Base-by-base conservation (phyloP, 2,797 vertebrate genomes). In the Linurgus olivaceus region DNA sequence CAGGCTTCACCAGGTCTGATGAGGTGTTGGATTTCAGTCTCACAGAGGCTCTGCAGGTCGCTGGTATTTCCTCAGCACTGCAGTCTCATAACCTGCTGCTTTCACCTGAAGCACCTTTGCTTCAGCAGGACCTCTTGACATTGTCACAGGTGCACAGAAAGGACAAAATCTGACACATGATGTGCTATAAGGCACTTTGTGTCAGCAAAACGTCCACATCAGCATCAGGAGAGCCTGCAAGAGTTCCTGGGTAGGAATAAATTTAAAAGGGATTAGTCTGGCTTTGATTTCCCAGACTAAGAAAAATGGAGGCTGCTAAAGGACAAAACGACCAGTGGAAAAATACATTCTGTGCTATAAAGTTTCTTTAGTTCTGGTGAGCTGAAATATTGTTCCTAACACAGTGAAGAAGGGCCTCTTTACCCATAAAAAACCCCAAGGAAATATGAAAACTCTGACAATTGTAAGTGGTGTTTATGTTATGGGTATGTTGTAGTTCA, bases 41-140 rank as follows among this genome's bases (percentile, higher is more conserved):
- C 44, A 5, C 28, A 21, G 44, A 10, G 35, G 35, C 55, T 66
- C 13, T 44, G 44, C 6, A n/a, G 0, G 0, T 63, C 28, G 3
- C 3, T 0, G 28, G 0, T 26, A 2, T 63, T 74, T 59, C 48
- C 42, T 50, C 50, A 9, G 16, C 0, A 0, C 7, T 51, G 72
- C 15, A 19, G 1, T 16, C 0, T 0, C 21, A 13, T 19, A 35
- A 35, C 40, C 38, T 55, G 28, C 62, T 73, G 44, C 38, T 95
- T n/a, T 55, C 47, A 21, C 20, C 66, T 29, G n/a, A 72, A 57
- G 38, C 29, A 9, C 19, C 29, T 67, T 45, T 74, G 72, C 33
- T 29, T 44, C 50, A 35, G 28, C 14, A 17, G n/a, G 57, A 33
- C 8, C 55, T 50, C 65, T 74, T 1, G 0, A 8, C 37, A 6